Conservation (phyloP, 2,797 vertebrate species). For the Poecilia picta region DNA sequence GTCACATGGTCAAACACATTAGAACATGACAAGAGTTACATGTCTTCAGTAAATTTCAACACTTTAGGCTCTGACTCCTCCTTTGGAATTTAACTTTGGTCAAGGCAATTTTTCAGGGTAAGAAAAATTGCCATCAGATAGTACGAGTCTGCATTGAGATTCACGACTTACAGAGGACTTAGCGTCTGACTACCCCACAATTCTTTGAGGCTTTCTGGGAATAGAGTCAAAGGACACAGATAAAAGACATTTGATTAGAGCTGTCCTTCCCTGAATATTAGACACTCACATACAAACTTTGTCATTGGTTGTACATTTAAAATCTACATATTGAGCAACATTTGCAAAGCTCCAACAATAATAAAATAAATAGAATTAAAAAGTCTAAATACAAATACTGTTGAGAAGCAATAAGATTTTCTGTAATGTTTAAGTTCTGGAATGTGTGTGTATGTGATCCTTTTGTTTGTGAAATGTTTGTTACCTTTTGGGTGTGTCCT, state of each 20-base stretch:
- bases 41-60: constrained; percentile 9
- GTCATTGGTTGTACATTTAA: no score
- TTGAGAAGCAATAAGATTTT: no score
- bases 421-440: no score
- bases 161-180: constrained; percentile 38
- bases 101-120: constrained; percentile 37
- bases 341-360: no score
- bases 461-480: no score
- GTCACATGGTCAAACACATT: background rate
- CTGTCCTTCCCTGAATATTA: constrained; percentile 48
- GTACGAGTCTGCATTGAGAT: constrained; percentile 31
- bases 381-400: no score
- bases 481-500: no score
- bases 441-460: no score
- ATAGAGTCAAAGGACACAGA: constrained; percentile 69
- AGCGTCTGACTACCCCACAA: constrained; percentile 63
- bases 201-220: constrained; percentile 53
- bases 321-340: no score
- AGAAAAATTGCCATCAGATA: constrained; percentile 17
- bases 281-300: constrained; percentile 72
- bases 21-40: background rate
- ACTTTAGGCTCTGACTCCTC: constrained; percentile 2
- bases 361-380: no score
- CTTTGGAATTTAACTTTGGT: constrained; percentile 42
- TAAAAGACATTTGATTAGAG: constrained; percentile 72